Evolutionary conservation across 1,140 invertebrate genomes (phyloP).

Genomic region (Dysdera silvatica): DNA sequence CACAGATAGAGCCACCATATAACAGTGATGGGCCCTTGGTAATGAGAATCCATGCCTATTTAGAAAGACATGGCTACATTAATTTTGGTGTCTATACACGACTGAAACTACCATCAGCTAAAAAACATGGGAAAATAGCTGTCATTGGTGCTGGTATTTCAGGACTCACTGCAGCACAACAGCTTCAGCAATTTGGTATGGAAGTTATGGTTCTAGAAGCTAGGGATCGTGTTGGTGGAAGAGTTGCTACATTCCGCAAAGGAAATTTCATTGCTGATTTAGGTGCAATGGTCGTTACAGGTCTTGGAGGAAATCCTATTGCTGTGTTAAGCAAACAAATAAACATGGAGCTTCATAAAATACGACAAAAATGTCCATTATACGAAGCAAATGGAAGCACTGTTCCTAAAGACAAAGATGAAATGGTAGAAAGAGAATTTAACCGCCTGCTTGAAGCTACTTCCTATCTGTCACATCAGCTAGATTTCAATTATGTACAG

Average conservation of each 20-base stretch:
- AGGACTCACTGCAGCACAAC: conserved; percentile 84
- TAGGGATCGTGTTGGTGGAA: conserved; percentile 86
- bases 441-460: conserved; percentile 92
- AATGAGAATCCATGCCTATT: conserved; percentile 76
- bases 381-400: conserved; percentile 91
- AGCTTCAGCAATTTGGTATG: conserved; percentile 90
- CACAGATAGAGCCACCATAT: conserved; percentile 79
- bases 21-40: conserved; percentile 64
- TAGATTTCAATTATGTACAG: conserved; percentile 87
- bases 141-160: conserved; percentile 93
- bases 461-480: conserved; percentile 88
- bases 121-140: conserved; percentile 81
- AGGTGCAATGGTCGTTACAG: conserved; percentile 59
- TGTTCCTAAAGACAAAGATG: conserved; percentile 42
- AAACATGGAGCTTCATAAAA: conserved; percentile 92
- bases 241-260: conserved; percentile 93
- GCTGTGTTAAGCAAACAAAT: conserved; percentile 93
- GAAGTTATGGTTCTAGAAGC: conserved; percentile 93
- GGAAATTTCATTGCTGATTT: conserved; percentile 90
- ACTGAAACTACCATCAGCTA: conserved; percentile 55
- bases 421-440: conserved; percentile 84
- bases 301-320: conserved; percentile 81
- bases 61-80: conserved; percentile 93
- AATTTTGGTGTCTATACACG: conserved; percentile 96
- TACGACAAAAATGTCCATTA: conserved; percentile 91